Evolutionary conservation across 2,888 invertebrate genomes (phyloP), one percentile per base, ranked within the genome.

Genomic region (Electrophaes corylata): DNA sequence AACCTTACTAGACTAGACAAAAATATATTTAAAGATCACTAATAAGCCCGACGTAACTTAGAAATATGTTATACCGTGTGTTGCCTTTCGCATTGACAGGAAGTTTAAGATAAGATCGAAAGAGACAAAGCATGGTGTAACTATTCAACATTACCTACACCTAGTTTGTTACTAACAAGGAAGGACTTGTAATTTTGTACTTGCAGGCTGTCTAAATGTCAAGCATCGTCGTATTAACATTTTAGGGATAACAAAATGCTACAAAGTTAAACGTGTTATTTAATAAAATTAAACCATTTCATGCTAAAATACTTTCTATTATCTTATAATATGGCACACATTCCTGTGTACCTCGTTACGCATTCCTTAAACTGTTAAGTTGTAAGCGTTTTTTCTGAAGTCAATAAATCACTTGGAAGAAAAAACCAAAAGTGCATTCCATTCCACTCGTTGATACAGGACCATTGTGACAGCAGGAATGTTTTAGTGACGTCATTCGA

Each of bases 371-470:
- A 37, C 16, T 37, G 37, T 47, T 58, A 33, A 44, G 23, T 26
- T 44, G 67, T 60, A 62, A 57, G 60, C 63, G 61, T 62, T 67
- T 60, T 60, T 61, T 52, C 47, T 45, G 33, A 18, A 57, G 48
- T 62, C 60, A 60, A 50, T 64, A 66, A 60, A 66, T 66, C 64
- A 64, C 56, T 55, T 19, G 41, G 57, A 64, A 68, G 49, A 67
- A 65, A 70, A 73, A 72, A 67, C 57, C 55, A 49, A 59, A 59
- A 57, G 60, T 37, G 59, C 68, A 74, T 76, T 73, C 71, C 69
- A 62, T 60, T 57, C 62, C n/a, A n/a, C n/a, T 59, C 39, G 60
- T 50, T 51, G 61, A 65, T 64, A 46, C 60, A 66, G 65, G 60
- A 59, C 63, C 54, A 49, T 63, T 69, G 64, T 68, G 60, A 68